phyloP scores from a whole-genome alignment of 2,797 vertebrate genomes.

The Smutsia gigantea region DNA sequence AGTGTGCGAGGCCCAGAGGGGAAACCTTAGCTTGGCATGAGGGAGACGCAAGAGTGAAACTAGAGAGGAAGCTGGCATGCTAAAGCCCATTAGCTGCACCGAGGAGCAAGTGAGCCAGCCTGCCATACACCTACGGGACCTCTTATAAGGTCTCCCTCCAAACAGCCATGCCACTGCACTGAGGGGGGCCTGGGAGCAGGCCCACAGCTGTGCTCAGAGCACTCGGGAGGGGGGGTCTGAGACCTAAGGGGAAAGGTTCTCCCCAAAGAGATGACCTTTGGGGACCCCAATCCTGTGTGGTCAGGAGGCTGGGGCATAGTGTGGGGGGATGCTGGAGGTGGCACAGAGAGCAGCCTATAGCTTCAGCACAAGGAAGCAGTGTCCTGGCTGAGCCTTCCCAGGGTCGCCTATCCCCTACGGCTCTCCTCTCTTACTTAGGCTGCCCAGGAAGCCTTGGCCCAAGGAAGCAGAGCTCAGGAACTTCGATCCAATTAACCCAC shows the following conservation, averaged over 20 bases:
- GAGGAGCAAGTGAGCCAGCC: neutral
- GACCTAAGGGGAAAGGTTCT: neutral
- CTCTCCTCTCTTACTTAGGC: neutral
- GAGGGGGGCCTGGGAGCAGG: neutral
- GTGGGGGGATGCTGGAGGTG: neutral
- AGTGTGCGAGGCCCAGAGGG: neutral
- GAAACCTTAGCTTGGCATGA: neutral
- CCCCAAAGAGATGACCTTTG: neutral
- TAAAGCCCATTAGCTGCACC: neutral
- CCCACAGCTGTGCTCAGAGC: neutral
- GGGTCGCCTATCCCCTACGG: neutral
- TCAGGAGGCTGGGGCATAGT: neutral
- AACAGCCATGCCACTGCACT: neutral
- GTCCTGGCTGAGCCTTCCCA: neutral
- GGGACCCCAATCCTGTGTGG: neutral
- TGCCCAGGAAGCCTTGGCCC: neutral
- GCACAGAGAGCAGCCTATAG: neutral
- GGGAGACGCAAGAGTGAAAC: neutral
- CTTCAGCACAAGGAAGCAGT: neutral
- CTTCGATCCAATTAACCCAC: neutral
- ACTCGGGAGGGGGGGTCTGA: neutral
- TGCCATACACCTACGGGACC: neutral
- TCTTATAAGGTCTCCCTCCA: neutral
- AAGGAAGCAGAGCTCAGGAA: neutral
- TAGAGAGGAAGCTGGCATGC: neutral